Percentiles rank a stretch among this genome's conserved stretches.
Evolutionary conservation across 2,113 vertebrate genomes (phyloP).

Genomic region (Monopterus albus): DNA sequence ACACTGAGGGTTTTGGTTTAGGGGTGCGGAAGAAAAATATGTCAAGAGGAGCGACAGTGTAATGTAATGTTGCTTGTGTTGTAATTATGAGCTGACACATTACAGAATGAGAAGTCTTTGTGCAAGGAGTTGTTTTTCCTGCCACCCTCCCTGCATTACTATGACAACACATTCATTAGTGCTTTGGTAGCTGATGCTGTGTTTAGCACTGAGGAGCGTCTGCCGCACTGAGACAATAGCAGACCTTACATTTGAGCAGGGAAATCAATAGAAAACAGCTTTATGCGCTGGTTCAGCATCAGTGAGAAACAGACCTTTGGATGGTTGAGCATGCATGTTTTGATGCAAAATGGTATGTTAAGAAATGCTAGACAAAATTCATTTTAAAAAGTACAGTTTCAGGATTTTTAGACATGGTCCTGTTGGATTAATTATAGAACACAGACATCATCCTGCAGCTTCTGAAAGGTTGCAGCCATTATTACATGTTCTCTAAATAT

Average conservation of each 20-base stretch:
- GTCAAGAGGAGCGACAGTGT: conserved; percentile 19
- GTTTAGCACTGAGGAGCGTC: conserved; percentile 68
- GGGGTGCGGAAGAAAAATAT: conserved; percentile 27
- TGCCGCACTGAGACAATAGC: conserved; percentile 74
- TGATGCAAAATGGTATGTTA: conserved; percentile 18
- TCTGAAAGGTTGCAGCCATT: neutral
- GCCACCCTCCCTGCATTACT: conserved; percentile 80
- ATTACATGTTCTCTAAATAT: conserved; percentile 5
- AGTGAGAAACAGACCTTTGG: conserved; percentile 20
- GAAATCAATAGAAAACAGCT: conserved; percentile 60
- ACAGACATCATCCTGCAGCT: no score
- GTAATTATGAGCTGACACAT: conserved; percentile 64
- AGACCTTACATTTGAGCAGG: conserved; percentile 56
- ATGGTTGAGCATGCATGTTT: conserved; percentile 40
- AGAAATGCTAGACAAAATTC: neutral
- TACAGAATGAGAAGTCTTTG: conserved; percentile 61
- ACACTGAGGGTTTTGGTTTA: conserved; percentile 18
- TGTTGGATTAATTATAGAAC: neutral
- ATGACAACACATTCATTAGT: conserved; percentile 84
- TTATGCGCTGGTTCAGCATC: conserved; percentile 55
- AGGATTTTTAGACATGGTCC: neutral
- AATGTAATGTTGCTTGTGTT: conserved; percentile 42
- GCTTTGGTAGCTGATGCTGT: conserved; percentile 67
- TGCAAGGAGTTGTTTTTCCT: conserved; percentile 74
- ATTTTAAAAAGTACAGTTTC: neutral